phyloP scores from a whole-genome alignment of 2,113 vertebrate species.

The Sturnus vulgaris region DNA sequence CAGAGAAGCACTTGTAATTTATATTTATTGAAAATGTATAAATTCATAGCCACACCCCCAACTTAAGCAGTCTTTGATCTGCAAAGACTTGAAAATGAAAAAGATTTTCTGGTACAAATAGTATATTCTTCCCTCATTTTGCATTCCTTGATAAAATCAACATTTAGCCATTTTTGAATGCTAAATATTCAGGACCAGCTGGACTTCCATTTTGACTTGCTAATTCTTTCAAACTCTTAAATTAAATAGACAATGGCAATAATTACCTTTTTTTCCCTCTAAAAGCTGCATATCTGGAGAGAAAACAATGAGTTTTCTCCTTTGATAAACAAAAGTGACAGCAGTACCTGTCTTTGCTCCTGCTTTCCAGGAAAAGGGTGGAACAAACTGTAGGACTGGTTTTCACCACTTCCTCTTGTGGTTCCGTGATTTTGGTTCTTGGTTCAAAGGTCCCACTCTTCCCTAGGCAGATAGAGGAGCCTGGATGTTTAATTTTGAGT shows the following conservation, averaged over 20 bases:
- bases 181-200: neutral
- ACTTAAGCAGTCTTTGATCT: neutral
- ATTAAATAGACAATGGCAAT: neutral
- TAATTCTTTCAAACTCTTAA: neutral
- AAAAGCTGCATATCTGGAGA: neutral
- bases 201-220: neutral
- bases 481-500: neutral
- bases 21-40: neutral
- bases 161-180: neutral
- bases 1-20: fast-evolving
- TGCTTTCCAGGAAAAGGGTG: neutral
- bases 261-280: neutral
- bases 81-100: neutral
- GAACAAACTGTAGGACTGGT: neutral
- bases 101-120: neutral
- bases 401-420: neutral
- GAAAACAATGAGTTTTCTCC: neutral
- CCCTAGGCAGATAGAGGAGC: neutral
- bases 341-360: neutral
- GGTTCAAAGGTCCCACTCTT: neutral
- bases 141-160: neutral
- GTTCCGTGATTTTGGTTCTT: neutral
- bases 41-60: neutral
- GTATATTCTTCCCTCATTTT: neutral
- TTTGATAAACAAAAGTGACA: neutral